These are phyloP conservation scores for Diaphora mendica DNA, from an alignment of 2,888 invertebrate genomes.

Conservation along the genomic window DNA sequence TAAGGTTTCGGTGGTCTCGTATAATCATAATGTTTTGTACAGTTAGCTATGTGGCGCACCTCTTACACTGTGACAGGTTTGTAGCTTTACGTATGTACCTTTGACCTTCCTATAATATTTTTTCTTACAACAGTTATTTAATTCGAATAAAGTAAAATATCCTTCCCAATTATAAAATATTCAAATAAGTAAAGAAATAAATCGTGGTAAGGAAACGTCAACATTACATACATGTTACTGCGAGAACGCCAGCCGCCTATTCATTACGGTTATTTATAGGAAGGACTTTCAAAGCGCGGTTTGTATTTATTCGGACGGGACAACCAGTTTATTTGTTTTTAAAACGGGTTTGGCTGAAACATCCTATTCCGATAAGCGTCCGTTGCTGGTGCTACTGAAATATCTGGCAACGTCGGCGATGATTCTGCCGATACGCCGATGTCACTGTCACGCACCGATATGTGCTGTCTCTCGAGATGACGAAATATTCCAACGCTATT, in stretches of 20 bases:
- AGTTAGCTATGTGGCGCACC: constrained; percentile 39
- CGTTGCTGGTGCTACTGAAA: constrained; percentile 69
- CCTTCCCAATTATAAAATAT: constrained; percentile 79
- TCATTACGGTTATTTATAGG: constrained; percentile 86
- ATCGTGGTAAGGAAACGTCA: constrained; percentile 78
- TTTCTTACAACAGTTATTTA: constrained; percentile 43
- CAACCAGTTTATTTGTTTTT: constrained; percentile 81
- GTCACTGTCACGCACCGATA: constrained; percentile 72
- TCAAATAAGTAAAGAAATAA: constrained; percentile 80
- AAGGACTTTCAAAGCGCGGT: constrained; percentile 81
- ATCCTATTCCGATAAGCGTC: constrained; percentile 79
- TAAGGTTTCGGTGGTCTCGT: constrained; percentile 33
- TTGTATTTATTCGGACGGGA: constrained; percentile 81
- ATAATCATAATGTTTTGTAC: constrained; percentile 29
- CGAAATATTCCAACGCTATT: constrained; percentile 73
- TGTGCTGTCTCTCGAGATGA: constrained; percentile 67
- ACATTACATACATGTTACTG: constrained; percentile 82
- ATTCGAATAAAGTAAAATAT: constrained; percentile 63
- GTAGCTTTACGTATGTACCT: constrained; percentile 21
- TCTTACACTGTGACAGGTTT: constrained; percentile 18
- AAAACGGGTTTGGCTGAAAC: constrained; percentile 79
- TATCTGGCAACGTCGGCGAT: constrained; percentile 62
- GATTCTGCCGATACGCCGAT: constrained; percentile 70
- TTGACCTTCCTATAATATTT: constrained; percentile 31
- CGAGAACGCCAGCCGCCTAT: constrained; percentile 80